Evolutionary conservation across 2,797 vertebrate genomes (phyloP).

Genomic region (Neosalanx taihuensis): DNA sequence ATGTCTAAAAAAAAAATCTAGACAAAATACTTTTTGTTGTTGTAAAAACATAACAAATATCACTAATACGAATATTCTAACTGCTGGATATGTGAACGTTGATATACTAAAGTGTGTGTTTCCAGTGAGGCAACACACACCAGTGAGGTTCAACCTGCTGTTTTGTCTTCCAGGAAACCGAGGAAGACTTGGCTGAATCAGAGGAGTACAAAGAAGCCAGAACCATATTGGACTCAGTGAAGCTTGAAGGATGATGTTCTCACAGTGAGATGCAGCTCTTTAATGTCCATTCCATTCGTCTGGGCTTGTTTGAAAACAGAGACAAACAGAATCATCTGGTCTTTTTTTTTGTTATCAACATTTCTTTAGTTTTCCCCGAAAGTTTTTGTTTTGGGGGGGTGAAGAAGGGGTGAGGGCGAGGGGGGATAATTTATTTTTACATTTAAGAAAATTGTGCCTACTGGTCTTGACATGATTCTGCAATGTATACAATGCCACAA

Average conservation of each 20-base stretch:
- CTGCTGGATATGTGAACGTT: not conserved
- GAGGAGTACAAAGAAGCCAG: conserved; percentile 90
- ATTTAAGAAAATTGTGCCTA: conserved; percentile 42
- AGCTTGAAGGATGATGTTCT: conserved; percentile 84
- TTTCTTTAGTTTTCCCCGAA: not conserved
- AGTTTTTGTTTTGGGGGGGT: conserved; percentile 23
- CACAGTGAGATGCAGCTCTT: conserved; percentile 63
- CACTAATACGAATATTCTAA: not conserved
- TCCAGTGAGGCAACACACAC: no score
- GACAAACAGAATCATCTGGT: conserved; percentile 35
- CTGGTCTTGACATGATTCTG: conserved; percentile 29
- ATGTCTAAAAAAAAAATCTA: no score
- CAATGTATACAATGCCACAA: conserved; percentile 40
- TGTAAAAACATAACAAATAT: not conserved
- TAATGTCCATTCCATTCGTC: conserved; percentile 77
- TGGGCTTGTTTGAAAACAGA: conserved; percentile 54
- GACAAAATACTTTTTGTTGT: not conserved
- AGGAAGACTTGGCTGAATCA: conserved; percentile 85
- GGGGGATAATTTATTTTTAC: conserved; percentile 48
- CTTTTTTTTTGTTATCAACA: conserved; percentile 20
- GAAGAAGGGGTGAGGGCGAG: no score
- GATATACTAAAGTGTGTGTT: conserved; percentile 13
- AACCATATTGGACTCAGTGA: conserved; percentile 85
- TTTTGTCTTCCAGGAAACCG: conserved; percentile 80
- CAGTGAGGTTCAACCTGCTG: not conserved